phyloP scores from a whole-genome alignment of 1,140 invertebrate genomes.

The Pseudomyrmex gracilis region DNA sequence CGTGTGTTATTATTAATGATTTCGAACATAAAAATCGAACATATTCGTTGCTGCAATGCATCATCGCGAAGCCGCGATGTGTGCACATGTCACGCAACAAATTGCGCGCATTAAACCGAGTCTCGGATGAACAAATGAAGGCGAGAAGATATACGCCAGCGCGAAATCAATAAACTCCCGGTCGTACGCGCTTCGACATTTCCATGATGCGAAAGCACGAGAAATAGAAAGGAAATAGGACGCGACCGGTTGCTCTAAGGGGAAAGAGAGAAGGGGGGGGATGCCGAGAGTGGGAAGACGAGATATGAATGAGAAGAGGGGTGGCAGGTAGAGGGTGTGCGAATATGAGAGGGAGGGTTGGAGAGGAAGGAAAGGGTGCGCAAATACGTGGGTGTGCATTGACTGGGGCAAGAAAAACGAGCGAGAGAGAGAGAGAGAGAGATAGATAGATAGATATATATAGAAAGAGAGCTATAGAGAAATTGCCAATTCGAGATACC shows the following conservation, averaged over 20 bases:
- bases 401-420: not conserved
- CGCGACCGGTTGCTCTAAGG: not conserved
- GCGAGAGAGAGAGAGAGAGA: too few species aligned
- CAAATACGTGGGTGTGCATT: slow-evolving; percentile 17
- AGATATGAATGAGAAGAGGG: slow-evolving; percentile 44
- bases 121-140: not conserved
- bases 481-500: not conserved
- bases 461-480: too few species aligned
- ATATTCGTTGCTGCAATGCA: too few species aligned
- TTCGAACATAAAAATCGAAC: too few species aligned
- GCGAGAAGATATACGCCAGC: not conserved
- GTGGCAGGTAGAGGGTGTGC: not conserved
- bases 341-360: not conserved
- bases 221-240: slow-evolving; percentile 43
- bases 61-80: not conserved
- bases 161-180: slow-evolving; percentile 43
- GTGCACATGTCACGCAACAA: not conserved
- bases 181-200: not conserved
- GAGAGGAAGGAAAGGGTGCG: not conserved
- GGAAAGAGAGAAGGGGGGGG: not conserved
- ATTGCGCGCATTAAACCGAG: not conserved
- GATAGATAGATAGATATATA: too few species aligned
- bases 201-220: slow-evolving; percentile 9
- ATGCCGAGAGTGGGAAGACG: not conserved
- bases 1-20: too few species aligned